phyloP scores from a whole-genome alignment of 2,113 vertebrate species.

The Limanda limanda region DNA sequence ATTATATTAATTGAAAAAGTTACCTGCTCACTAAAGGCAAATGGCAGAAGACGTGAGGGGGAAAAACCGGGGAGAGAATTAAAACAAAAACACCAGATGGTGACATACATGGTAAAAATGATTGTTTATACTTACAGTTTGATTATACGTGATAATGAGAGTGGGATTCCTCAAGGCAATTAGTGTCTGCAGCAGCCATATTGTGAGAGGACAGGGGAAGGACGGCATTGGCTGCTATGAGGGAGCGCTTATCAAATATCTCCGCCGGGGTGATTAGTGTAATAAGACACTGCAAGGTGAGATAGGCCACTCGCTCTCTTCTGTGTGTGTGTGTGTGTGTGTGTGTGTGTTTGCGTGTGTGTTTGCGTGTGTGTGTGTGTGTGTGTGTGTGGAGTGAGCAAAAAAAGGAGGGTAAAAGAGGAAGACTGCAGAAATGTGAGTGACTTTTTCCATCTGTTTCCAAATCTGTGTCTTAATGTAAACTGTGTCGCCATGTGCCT shows the following conservation, averaged over 20 bases:
- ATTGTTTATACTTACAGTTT: slow-evolving; percentile 83
- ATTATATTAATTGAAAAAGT: slow-evolving; percentile 77
- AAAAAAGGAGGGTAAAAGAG: not conserved
- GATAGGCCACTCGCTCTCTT: slow-evolving; percentile 64
- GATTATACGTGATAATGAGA: slow-evolving; percentile 83
- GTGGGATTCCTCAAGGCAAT: slow-evolving; percentile 81
- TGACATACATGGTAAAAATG: slow-evolving; percentile 75
- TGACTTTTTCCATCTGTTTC: slow-evolving; percentile 53
- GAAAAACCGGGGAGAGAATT: slow-evolving; percentile 30
- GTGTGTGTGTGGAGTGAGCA: slow-evolving; percentile 5
- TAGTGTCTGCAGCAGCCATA: slow-evolving; percentile 77
- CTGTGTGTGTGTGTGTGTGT: slow-evolving; percentile 4
- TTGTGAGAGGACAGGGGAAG: slow-evolving; percentile 80
- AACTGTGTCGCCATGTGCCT: slow-evolving; percentile 29
- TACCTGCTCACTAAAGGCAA: slow-evolving; percentile 62
- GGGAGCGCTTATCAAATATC: slow-evolving; percentile 76
- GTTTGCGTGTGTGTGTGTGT: slow-evolving; percentile 8
- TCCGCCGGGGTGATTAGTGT: slow-evolving; percentile 73
- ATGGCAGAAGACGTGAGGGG: not conserved
- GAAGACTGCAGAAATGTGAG: slow-evolving; percentile 26
- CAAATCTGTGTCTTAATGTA: slow-evolving; percentile 37
- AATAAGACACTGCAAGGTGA: slow-evolving; percentile 78
- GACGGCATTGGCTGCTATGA: slow-evolving; percentile 70
- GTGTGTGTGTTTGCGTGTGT: slow-evolving; percentile 23
- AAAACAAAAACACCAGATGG: slow-evolving; percentile 80